Conservation (phyloP, 35 echinoderm and acorn worm species). For the Chiridota heheva region DNA sequence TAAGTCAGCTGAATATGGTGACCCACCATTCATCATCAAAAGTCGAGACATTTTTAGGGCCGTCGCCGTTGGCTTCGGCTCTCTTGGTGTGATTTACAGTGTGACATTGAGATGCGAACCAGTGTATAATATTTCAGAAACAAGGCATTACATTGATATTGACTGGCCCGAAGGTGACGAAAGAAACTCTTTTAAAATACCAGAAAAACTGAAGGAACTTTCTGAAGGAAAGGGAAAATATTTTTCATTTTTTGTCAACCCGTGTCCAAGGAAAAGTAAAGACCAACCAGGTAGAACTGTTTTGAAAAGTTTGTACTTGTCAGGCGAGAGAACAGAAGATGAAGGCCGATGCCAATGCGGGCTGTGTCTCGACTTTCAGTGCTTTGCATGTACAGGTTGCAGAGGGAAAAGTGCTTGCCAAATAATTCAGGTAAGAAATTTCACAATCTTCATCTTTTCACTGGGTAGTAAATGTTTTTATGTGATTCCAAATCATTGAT, state of each 20-base stretch:
- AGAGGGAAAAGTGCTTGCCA: slow-evolving; percentile 90
- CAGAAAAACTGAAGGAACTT: slow-evolving; percentile 54
- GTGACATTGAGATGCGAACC: slow-evolving; percentile 77
- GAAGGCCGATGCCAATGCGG: slow-evolving; percentile 86
- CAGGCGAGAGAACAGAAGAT: slow-evolving; percentile 69
- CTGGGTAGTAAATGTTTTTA: no score
- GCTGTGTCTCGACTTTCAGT: slow-evolving; percentile 78
- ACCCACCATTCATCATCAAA: slow-evolving; percentile 55
- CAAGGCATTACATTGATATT: slow-evolving; percentile 70
- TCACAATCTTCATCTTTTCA: no score
- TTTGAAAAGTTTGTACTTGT: slow-evolving; percentile 76
- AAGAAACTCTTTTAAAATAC: slow-evolving; percentile 54
- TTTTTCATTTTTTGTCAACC: slow-evolving; percentile 94
- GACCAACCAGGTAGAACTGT: slow-evolving; percentile 60
- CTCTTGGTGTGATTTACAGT: slow-evolving; percentile 83
- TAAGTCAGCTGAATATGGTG: slow-evolving; percentile 72
- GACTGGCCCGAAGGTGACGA: slow-evolving; percentile 67
- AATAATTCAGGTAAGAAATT: slow-evolving; percentile 86
- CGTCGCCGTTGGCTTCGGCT: slow-evolving; percentile 87
- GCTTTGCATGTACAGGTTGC: slow-evolving; percentile 81
- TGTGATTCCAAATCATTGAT: no score
- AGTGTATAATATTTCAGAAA: slow-evolving; percentile 78
- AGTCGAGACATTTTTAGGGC: slow-evolving; percentile 88
- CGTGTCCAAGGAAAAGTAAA: slow-evolving; percentile 66
- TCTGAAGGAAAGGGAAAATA: slow-evolving; percentile 82